Percentiles rank a stretch among this genome's conserved stretches.
phyloP scores from a whole-genome alignment of 1,140 invertebrate genomes.

The Drosophila ficusphila region DNA sequence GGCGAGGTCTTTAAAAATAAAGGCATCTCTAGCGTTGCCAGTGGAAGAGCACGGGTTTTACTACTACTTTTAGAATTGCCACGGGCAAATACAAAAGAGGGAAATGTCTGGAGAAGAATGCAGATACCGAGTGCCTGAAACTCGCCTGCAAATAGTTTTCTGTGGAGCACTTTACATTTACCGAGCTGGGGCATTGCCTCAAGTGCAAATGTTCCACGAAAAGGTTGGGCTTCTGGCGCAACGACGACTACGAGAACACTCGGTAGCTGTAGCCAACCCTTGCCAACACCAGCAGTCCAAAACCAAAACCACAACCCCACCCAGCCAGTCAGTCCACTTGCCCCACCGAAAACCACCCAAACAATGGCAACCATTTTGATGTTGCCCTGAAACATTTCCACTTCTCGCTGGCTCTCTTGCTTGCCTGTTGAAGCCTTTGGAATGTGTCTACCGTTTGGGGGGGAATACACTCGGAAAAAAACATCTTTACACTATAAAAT shows the following conservation, averaged over 20 bases:
- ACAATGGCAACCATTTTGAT: constrained; percentile 54
- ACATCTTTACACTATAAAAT: too few species aligned
- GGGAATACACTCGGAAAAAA: neutral
- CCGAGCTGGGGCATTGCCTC: constrained; percentile 23
- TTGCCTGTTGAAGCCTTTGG: constrained; percentile 50
- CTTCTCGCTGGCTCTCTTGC: constrained; percentile 22
- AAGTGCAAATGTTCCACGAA: constrained; percentile 44
- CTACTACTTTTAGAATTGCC: neutral
- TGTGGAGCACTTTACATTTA: constrained; percentile 44
- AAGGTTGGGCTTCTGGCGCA: constrained; percentile 30
- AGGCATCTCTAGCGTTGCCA: neutral
- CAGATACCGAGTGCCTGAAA: constrained; percentile 15
- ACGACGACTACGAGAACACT: constrained; percentile 7
- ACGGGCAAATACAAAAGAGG: constrained; percentile 8
- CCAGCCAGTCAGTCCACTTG: constrained; percentile 8
- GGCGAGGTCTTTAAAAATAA: neutral
- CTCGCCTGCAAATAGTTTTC: constrained; percentile 41
- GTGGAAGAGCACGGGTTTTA: neutral
- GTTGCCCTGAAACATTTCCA: constrained; percentile 50
- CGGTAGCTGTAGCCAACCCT: neutral
- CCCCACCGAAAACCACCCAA: constrained; percentile 36
- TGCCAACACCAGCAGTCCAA: neutral
- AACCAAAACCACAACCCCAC: constrained; percentile 23
- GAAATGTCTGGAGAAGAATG: constrained; percentile 14
- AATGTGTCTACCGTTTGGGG: constrained; percentile 41